These are phyloP conservation scores for Antrozous pallidus DNA, from an alignment of 2,797 vertebrate genomes.

Conservation along the genomic window DNA sequence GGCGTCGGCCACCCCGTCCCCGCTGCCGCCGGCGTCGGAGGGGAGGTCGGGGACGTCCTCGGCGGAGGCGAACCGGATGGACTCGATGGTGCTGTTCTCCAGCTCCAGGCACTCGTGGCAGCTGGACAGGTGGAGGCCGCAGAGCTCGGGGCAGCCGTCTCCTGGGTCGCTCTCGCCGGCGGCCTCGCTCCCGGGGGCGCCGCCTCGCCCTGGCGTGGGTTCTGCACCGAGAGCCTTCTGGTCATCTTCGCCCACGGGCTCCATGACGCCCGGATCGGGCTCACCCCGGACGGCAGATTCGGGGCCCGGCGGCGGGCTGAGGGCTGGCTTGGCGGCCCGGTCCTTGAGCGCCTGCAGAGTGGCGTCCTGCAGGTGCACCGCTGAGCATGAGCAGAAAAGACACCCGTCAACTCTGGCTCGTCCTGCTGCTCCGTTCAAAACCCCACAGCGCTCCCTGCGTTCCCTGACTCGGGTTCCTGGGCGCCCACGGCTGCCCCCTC, in stretches of 20 bases:
- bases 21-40: slow-evolving; percentile 72
- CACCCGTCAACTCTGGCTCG: fast-evolving
- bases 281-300: background rate
- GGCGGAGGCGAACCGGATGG: slow-evolving; percentile 90
- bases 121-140: slow-evolving; percentile 91
- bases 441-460: fast-evolving
- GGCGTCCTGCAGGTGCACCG: slow-evolving; percentile 87
- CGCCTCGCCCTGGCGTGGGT: background rate
- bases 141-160: slow-evolving; percentile 74
- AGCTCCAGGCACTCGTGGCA: slow-evolving; percentile 94
- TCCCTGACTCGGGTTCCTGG: background rate
- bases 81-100: slow-evolving; percentile 94
- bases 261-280: slow-evolving; percentile 21
- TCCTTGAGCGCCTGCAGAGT: slow-evolving; percentile 79
- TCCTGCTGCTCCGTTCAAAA: background rate
- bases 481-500: background rate
- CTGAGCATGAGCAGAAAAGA: slow-evolving; percentile 74
- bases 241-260: background rate
- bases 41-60: slow-evolving; percentile 93
- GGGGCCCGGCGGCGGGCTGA: background rate
- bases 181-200: background rate
- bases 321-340: background rate
- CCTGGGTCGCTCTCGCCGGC: slow-evolving; percentile 1
- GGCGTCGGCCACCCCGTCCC: slow-evolving; percentile 34
- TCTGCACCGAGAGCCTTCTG: background rate